These are phyloP conservation scores for Chlorops oryzae DNA, from an alignment of 1,140 invertebrate species.

Conservation along the genomic window DNA sequence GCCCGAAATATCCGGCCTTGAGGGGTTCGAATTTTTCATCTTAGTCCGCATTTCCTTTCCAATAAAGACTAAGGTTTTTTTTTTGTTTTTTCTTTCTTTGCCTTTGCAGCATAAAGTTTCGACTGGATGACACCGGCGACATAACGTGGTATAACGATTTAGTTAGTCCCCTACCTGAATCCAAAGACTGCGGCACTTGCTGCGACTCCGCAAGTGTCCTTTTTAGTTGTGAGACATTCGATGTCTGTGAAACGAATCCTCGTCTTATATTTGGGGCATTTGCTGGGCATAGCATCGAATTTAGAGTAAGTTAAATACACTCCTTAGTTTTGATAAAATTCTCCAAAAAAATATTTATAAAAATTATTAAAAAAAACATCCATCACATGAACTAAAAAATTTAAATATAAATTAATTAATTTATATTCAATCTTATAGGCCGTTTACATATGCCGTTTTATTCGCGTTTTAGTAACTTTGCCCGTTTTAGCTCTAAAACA, in stretches of 20 bases:
- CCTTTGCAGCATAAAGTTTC: slow-evolving; percentile 57
- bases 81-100: neutral
- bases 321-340: neutral
- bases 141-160: slow-evolving; percentile 55
- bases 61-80: neutral
- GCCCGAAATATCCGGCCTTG: slow-evolving; percentile 34
- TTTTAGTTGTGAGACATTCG: slow-evolving; percentile 63
- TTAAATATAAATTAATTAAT: neutral
- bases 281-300: slow-evolving; percentile 62
- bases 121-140: slow-evolving; percentile 59
- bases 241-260: slow-evolving; percentile 49
- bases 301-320: slow-evolving; percentile 56
- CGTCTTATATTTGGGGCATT: slow-evolving; percentile 57
- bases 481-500: no score
- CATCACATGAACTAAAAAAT: no score
- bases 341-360: neutral
- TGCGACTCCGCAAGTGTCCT: slow-evolving; percentile 50
- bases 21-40: slow-evolving; percentile 21
- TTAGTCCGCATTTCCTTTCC: neutral
- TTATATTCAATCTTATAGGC: neutral
- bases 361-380: neutral
- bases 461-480: no score
- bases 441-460: no score
- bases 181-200: slow-evolving; percentile 43
- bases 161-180: slow-evolving; percentile 49